phyloP scores from a whole-genome alignment of 2,113 vertebrate genomes.

The Chaetodon auriga region DNA sequence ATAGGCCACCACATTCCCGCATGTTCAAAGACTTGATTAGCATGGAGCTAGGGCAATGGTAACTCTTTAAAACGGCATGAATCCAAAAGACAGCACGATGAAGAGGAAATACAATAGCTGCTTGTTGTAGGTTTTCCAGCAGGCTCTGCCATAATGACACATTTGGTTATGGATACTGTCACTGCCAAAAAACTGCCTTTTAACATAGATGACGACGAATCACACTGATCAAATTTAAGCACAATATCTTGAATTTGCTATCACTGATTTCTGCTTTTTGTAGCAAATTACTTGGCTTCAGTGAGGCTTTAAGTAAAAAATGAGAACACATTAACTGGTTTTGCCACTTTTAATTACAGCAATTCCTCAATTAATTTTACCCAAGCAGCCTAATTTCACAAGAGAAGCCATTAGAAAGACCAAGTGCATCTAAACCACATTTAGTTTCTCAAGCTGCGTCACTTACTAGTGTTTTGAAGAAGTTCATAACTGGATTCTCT shows the following conservation, averaged over 20 bases:
- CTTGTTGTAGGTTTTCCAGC: conserved; percentile 66
- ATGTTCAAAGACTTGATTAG: conserved; percentile 84
- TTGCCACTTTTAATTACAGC: background rate
- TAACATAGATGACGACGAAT: conserved; percentile 23
- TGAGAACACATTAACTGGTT: too few relatives aligned
- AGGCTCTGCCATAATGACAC: conserved; percentile 45
- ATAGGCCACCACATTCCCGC: conserved; percentile 84
- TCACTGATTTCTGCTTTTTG: background rate
- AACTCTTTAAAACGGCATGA: conserved; percentile 80
- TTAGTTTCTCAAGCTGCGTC: background rate
- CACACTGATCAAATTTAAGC: conserved; percentile 20
- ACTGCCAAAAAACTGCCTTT: background rate
- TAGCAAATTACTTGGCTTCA: background rate
- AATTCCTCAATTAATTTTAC: background rate
- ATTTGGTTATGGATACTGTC: conserved; percentile 37
- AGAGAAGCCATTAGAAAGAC: background rate
- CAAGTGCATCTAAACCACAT: background rate
- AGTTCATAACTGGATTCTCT: conserved; percentile 94
- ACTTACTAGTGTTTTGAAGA: conserved; percentile 97
- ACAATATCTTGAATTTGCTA: conserved; percentile 6
- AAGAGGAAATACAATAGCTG: conserved; percentile 78
- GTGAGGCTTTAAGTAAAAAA: too few relatives aligned
- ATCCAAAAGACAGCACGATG: conserved; percentile 70
- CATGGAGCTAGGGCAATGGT: conserved; percentile 72
- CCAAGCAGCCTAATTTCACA: conserved; percentile 1